Evolutionary conservation across 2,797 vertebrate genomes (phyloP).

Genomic region (Xenopus petersii): DNA sequence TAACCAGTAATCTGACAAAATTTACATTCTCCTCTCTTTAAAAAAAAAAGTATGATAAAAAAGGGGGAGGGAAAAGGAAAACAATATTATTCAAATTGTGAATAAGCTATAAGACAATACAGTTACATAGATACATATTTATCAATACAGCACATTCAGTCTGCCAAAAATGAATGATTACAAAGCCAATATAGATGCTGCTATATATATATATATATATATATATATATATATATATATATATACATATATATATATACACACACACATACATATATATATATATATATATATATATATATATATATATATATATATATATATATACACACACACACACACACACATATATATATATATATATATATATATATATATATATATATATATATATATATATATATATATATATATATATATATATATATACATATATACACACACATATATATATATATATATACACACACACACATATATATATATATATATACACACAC

Average conservation of each 20-base stretch:
- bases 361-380: too few species aligned
- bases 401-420: conserved; percentile 28
- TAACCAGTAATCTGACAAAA: conserved; percentile 79
- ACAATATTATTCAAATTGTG: conserved; percentile 82
- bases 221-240: conserved; percentile 28
- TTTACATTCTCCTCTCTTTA: conserved; percentile 85
- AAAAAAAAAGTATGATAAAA: conserved; percentile 69
- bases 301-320: too few species aligned
- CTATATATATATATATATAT: conserved; percentile 64
- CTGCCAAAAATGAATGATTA: conserved; percentile 90
- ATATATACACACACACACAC: too few species aligned
- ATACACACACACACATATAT: too few species aligned
- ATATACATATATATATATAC: too few species aligned
- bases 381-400: too few species aligned
- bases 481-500: too few species aligned
- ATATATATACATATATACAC: conserved; percentile 21
- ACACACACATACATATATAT: too few species aligned
- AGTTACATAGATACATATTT: conserved; percentile 93
- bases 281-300: too few species aligned
- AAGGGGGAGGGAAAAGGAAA: not conserved
- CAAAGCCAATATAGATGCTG: conserved; percentile 88
- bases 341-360: too few species aligned
- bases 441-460: too few species aligned
- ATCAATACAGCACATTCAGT: conserved; percentile 94
- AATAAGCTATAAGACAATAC: conserved; percentile 87